Conservation (phyloP, 2,888 invertebrate genomes). For the Euzetes globulus region DNA sequence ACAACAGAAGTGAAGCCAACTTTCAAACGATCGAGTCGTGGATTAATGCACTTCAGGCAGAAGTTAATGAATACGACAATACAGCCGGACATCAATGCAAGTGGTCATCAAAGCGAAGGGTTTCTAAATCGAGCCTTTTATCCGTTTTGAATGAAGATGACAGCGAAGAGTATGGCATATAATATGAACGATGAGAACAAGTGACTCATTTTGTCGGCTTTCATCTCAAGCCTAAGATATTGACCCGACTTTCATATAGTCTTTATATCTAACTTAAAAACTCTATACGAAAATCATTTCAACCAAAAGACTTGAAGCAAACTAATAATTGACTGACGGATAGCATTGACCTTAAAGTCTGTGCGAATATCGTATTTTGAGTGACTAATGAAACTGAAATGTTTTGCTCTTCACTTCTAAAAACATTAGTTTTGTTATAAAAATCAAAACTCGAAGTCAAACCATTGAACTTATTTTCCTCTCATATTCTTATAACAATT, state of each 20-base stretch:
- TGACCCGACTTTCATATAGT: neutral
- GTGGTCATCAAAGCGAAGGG: conserved; percentile 12
- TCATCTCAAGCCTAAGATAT: neutral
- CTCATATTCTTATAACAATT: no score
- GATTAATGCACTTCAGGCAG: conserved; percentile 16
- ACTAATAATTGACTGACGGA: neutral
- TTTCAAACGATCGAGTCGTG: conserved; percentile 6
- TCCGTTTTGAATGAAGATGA: conserved; percentile 22
- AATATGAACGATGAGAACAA: neutral
- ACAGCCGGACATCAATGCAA: neutral
- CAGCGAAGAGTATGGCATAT: conserved; percentile 21
- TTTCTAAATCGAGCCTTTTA: conserved; percentile 6
- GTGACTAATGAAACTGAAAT: no score
- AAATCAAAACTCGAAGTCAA: no score
- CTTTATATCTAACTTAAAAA: neutral
- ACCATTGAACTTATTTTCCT: no score
- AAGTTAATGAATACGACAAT: neutral
- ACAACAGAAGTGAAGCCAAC: neutral
- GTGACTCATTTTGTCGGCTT: neutral
- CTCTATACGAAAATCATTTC: no score
- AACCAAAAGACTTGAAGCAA: no score
- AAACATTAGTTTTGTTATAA: no score
- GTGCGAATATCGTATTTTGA: neutral
- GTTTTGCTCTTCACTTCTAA: no score
- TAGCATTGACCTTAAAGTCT: neutral